Evolutionary conservation across 2,113 vertebrate species (phyloP).

Genomic region (Columba janthina): DNA sequence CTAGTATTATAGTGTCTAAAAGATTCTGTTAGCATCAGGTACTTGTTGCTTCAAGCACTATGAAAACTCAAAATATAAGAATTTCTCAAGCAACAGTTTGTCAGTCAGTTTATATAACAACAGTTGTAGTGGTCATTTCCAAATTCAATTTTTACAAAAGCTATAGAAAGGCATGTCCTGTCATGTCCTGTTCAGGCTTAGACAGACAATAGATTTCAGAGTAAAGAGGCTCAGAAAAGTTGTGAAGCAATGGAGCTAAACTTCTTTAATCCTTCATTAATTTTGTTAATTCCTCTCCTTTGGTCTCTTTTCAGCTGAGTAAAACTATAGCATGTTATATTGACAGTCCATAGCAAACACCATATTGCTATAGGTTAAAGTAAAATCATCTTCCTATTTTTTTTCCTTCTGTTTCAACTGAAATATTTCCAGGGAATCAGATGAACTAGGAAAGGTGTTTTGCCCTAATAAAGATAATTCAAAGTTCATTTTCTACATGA

Average conservation of each 20-base stretch:
- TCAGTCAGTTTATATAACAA: neutral
- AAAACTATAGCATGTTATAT: neutral
- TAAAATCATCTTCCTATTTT: neutral
- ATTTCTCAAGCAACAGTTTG: neutral
- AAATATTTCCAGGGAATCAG: neutral
- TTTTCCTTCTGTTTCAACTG: neutral
- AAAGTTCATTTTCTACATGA: neutral
- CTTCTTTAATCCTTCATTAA: neutral
- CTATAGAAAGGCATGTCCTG: neutral
- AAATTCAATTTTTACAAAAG: neutral
- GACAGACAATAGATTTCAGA: neutral
- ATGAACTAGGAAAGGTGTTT: neutral
- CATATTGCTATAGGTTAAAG: neutral
- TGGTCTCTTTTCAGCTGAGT: neutral
- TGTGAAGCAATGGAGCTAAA: neutral
- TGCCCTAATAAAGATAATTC: neutral
- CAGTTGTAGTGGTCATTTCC: neutral
- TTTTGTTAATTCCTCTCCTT: neutral
- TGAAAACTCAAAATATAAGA: neutral
- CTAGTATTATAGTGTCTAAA: neutral
- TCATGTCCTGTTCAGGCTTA: neutral
- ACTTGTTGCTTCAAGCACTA: neutral
- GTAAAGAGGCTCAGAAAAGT: neutral
- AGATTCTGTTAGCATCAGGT: neutral
- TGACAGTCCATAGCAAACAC: neutral